Conservation (phyloP, 2,797 vertebrate genomes). For the Pelodytes ibericus region DNA sequence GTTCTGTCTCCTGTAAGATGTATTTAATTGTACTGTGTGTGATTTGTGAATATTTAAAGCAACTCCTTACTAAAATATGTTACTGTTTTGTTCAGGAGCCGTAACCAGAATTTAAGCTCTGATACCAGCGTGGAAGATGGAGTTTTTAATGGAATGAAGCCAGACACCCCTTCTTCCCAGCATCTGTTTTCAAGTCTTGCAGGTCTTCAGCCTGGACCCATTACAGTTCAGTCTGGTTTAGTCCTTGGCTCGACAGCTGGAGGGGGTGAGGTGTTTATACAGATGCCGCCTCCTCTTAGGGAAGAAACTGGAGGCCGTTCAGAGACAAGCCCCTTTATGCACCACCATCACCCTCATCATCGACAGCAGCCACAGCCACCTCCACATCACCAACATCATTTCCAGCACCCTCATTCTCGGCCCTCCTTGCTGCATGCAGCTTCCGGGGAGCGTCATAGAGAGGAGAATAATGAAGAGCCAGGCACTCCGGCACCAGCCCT, state of each 20-base stretch:
- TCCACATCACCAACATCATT: slow-evolving; percentile 82
- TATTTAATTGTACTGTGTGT: too few relatives aligned
- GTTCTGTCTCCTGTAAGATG: too few relatives aligned
- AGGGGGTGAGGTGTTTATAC: slow-evolving; percentile 88
- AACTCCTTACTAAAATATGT: not conserved
- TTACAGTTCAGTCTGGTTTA: slow-evolving; percentile 85
- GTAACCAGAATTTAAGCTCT: slow-evolving; percentile 89
- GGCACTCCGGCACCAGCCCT: slow-evolving; percentile 90
- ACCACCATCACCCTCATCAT: slow-evolving; percentile 76
- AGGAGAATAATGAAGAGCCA: slow-evolving; percentile 81
- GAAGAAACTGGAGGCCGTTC: slow-evolving; percentile 81
- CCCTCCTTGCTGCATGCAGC: slow-evolving; percentile 88
- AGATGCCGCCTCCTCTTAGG: slow-evolving; percentile 83
- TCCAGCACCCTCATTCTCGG: slow-evolving; percentile 85
- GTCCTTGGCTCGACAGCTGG: slow-evolving; percentile 84
- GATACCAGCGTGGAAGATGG: slow-evolving; percentile 90
- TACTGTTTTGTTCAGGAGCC: slow-evolving; percentile 74
- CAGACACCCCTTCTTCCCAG: slow-evolving; percentile 83
- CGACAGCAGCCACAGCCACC: slow-evolving; percentile 76
- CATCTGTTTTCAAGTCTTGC: slow-evolving; percentile 91
- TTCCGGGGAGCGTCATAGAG: slow-evolving; percentile 80
- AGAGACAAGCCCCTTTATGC: slow-evolving; percentile 76
- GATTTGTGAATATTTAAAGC: too few relatives aligned
- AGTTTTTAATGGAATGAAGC: slow-evolving; percentile 93
- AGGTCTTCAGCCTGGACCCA: slow-evolving; percentile 79